These are phyloP conservation scores for Drosophila merina DNA, from an alignment of 2,888 invertebrate species.

Conservation along the genomic window DNA sequence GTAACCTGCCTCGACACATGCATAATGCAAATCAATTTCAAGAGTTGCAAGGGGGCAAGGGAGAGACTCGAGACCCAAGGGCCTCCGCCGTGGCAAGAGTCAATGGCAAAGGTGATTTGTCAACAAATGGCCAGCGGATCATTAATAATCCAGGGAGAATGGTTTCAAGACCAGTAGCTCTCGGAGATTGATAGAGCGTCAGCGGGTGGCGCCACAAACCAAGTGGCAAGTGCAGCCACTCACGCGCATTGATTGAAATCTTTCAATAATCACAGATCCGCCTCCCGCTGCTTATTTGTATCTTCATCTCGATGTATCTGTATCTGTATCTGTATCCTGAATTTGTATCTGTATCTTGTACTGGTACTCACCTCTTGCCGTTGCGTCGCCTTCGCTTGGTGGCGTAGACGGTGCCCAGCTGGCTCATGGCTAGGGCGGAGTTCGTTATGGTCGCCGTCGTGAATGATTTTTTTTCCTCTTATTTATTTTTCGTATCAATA, in stretches of 20 bases:
- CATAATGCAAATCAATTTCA: constrained; percentile 67
- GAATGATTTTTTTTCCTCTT: constrained; percentile 64
- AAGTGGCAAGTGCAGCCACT: constrained; percentile 49
- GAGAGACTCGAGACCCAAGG: not conserved
- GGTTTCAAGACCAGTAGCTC: constrained; percentile 48
- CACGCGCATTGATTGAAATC: constrained; percentile 71
- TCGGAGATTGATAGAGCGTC: constrained; percentile 71
- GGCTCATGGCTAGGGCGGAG: constrained; percentile 89
- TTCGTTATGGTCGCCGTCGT: constrained; percentile 84
- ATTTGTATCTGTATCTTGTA: constrained; percentile 23
- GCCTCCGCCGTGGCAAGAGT: constrained; percentile 27
- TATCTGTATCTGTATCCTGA: constrained; percentile 27
- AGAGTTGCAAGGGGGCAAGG: constrained; percentile 12
- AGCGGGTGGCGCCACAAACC: constrained; percentile 55
- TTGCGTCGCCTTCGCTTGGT: constrained; percentile 97
- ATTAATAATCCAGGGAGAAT: constrained; percentile 38
- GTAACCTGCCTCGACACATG: constrained; percentile 65
- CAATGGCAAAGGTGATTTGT: constrained; percentile 32
- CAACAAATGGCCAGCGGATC: constrained; percentile 35
- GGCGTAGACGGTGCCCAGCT: constrained; percentile 97
- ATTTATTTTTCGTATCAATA: constrained; percentile 35
- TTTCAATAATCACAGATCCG: constrained; percentile 56
- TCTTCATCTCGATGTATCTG: constrained; percentile 4
- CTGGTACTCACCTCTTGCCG: constrained; percentile 93
- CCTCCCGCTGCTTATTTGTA: constrained; percentile 52